Evolutionary conservation across 2,797 vertebrate species (phyloP), one percentile per base, ranked within the genome.

Genomic region (Sebastes flavidus): DNA sequence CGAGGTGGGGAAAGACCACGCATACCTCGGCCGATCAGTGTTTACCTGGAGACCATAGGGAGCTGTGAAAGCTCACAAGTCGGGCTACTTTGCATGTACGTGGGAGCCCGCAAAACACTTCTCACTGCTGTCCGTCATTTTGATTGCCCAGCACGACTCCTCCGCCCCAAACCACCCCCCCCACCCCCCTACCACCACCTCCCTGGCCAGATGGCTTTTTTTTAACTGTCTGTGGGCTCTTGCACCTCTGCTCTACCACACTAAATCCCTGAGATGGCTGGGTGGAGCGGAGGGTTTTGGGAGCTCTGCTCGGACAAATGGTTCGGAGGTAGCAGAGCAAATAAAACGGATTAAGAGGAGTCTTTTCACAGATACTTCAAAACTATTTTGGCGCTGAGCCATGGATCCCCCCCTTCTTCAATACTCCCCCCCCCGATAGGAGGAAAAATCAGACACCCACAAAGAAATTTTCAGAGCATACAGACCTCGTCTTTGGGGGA

Each of bases 91-190:
- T 97, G 95, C 98, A 97, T 98, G 97, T 97, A 99, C 96, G 97
- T 97, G 97, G 96, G 97, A 97, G 97, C 97, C 96, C 95, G 95
- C 97, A 97, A 97, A 96, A 97, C 97, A 97, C 97, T 97, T 97
- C 97, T 98, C 97, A 96, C 96, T 97, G 95, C 96, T 96, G 96
- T 96, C 96, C 95, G 96, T 97, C 97, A 99, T 98, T 95, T 95
- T 98, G 98, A 98, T 98, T 98, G 97, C 97, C 95, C 95, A 96
- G 97, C 97, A 97, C 90, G 94, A 94, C 94, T 97, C 97, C 97
- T 96, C 97, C 85, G 95, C 95, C 92, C 89, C 82, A 87, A 91
- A 87, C 82, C 91, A 87, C 87, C 82, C 82, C 78, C 69, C 74
- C 85, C 27, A 4, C 84, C 75, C 79, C 87, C n/a, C 78, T 78